phyloP scores from a whole-genome alignment of 2,797 vertebrate species.

The Coregonus ussuriensis region DNA sequence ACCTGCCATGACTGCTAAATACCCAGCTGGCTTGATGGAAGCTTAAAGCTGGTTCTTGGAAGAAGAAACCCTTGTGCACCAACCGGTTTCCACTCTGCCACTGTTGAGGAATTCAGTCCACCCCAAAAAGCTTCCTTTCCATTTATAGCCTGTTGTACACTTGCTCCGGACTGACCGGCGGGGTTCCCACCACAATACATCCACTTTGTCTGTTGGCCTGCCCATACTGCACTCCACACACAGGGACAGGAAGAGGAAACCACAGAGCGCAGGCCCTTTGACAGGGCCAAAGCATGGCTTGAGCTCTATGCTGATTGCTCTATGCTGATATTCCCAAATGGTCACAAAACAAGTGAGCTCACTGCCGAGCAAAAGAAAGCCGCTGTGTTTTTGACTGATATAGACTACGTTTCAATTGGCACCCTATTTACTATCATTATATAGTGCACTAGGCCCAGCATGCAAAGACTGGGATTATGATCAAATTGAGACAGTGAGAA shows the following conservation, averaged over 20 bases:
- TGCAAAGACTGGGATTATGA: too few species aligned
- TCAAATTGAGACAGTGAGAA: background rate
- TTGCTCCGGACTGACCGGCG: background rate
- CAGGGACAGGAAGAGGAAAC: constrained; percentile 2
- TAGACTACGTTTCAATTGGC: too few species aligned
- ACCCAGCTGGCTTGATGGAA: constrained; percentile 32
- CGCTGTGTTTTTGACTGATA: background rate
- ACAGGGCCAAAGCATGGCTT: background rate
- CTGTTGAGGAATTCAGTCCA: constrained; percentile 24
- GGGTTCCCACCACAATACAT: constrained; percentile 26
- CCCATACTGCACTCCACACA: background rate
- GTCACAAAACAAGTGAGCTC: constrained; percentile 7
- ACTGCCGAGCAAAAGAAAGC: constrained; percentile 1
- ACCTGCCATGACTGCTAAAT: constrained; percentile 28
- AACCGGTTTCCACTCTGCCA: constrained; percentile 28
- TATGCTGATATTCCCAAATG: background rate
- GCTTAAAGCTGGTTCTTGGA: constrained; percentile 38
- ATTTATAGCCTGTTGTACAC: constrained; percentile 27
- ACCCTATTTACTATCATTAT: too few species aligned
- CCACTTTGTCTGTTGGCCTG: constrained; percentile 24
- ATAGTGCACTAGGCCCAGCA: too few species aligned
- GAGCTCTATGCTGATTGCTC: background rate
- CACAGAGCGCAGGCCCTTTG: constrained; percentile 7
- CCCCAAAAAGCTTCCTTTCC: constrained; percentile 6
- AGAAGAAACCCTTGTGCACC: constrained; percentile 37